These are phyloP conservation scores for Miichthys miiuy DNA, from an alignment of 2,797 vertebrate genomes.

Conservation along the genomic window DNA sequence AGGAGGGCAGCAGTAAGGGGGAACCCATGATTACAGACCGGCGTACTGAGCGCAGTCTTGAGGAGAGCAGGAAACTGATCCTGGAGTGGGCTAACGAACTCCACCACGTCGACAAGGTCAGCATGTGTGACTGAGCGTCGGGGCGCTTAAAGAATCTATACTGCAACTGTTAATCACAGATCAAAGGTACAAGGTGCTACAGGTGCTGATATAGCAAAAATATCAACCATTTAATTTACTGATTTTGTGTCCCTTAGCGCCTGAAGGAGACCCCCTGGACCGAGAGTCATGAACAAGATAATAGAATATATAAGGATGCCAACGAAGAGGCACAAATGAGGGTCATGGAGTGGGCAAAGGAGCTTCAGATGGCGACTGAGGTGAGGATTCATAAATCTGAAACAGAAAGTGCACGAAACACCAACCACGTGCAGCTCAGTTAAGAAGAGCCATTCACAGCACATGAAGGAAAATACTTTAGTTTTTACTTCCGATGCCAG, in stretches of 20 bases:
- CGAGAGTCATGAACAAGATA: conserved; percentile 32
- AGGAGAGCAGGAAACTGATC: conserved; percentile 85
- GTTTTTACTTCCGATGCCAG: neutral
- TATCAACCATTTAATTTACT: neutral
- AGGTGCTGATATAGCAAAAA: neutral
- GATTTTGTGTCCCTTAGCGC: conserved; percentile 51
- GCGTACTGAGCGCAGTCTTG: conserved; percentile 74
- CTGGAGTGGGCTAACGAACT: conserved; percentile 85
- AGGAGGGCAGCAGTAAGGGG: conserved; percentile 38
- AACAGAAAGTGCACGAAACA: neutral
- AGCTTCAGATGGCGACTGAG: conserved; percentile 80
- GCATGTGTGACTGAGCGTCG: neutral
- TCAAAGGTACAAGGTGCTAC: too few relatives aligned
- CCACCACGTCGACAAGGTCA: conserved; percentile 77
- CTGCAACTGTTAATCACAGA: too few relatives aligned
- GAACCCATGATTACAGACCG: conserved; percentile 41
- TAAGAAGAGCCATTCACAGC: neutral
- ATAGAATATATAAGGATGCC: conserved; percentile 20
- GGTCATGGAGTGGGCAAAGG: conserved; percentile 84
- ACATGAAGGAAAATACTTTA: neutral
- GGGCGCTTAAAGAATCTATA: too few relatives aligned
- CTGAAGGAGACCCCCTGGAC: conserved; percentile 60
- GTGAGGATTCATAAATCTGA: conserved; percentile 56
- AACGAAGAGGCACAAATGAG: conserved; percentile 61
- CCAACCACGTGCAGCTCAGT: neutral